A percentile compares a stretch with the other conserved stretches of the same genome.
These are phyloP conservation scores for Chondrosia reniformis DNA, from an alignment of 37 sponge, comb jelly and placozoan species.

Conservation along the genomic window DNA sequence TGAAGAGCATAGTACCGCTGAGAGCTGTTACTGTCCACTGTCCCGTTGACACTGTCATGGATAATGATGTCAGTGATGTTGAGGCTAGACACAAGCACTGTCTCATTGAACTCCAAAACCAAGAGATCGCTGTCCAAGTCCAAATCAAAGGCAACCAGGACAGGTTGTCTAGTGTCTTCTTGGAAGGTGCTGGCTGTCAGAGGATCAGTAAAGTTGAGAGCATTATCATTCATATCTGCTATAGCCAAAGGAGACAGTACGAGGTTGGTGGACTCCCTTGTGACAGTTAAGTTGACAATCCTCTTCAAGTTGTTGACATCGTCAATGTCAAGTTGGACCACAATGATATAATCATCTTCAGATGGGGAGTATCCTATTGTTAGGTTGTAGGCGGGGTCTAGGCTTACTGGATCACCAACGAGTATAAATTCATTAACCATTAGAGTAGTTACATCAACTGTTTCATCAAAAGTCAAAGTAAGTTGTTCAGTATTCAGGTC, in stretches of 20 bases:
- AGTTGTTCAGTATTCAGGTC: conserved; percentile 73
- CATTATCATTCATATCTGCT: conserved; percentile 80
- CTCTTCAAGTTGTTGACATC: conserved; percentile 89
- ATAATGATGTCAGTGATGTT: conserved; percentile 53
- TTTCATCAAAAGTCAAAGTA: conserved; percentile 73
- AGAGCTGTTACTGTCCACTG: conserved; percentile 10
- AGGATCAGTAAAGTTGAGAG: conserved; percentile 54
- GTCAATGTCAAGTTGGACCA: conserved; percentile 48
- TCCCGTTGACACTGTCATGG: conserved; percentile 32
- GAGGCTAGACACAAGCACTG: conserved; percentile 47
- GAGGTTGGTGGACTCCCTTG: conserved; percentile 44
- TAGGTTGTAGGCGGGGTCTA: conserved; percentile 53
- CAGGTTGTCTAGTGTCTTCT: conserved; percentile 56
- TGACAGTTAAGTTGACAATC: conserved; percentile 51
- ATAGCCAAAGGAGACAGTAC: conserved; percentile 47
- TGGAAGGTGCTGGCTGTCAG: conserved; percentile 39
- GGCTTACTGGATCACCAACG: conserved; percentile 18
- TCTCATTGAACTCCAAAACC: conserved; percentile 75
- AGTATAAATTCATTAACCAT: conserved; percentile 47
- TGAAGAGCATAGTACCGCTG: conserved; percentile 15
- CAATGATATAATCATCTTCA: conserved; percentile 68
- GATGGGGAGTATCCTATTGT: conserved; percentile 54
- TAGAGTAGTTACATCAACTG: conserved; percentile 68
- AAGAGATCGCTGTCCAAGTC: conserved; percentile 60
- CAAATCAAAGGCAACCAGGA: conserved; percentile 61